Evolutionary conservation across 2,113 vertebrate species (phyloP), one percentile per base, ranked within the genome.

Genomic region (Tupaia tana): DNA sequence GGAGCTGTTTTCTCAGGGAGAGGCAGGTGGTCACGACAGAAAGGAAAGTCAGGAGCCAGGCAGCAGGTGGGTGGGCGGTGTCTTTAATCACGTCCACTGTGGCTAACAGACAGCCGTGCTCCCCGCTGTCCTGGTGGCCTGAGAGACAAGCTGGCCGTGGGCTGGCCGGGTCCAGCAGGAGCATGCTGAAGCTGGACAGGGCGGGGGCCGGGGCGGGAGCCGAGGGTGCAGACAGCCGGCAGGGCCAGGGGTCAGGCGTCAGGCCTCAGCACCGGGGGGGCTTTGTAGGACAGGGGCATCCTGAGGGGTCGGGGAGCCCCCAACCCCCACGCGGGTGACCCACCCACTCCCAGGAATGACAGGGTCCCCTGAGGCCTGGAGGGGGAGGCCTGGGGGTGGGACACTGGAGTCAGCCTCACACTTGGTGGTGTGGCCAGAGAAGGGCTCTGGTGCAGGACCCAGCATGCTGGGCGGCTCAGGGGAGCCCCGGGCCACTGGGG

Each of bases 351-450:
- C 93, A 52, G 96, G 92, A 10, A 96, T 27, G 16, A 78, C 93
- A 43, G 81, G 80, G 0, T 98, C 98, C 64, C 98, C 98, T 0
- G 97, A 1, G 0, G 75, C 58, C 0, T 95, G 94, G 12, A 98
- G 96, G n/a, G 96, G 95, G 0, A 97, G 95, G 14, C 87, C 96
- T 14, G 19, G 96, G 0, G 82, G 97, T 0, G 89, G 98, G 59
- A 99, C 99, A 0, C 99, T 99, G 97, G 99, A 99, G 97, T 99
- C 99, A 0, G 99, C 99, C 97, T 99, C 99, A 0, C 99, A 99
- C 97, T 99, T 99, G 27, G 99, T 99, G 96, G 99, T 99, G 2
- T 98, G 99, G 96, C 99, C 98, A 12, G 98, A 98, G 98, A 96
- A 99, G 74, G 95, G 98, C 98, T 92, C 98, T 93, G 91, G 98